These are phyloP conservation scores for Gobius niger DNA, from an alignment of 2,113 vertebrate genomes.

Conservation along the genomic window DNA sequence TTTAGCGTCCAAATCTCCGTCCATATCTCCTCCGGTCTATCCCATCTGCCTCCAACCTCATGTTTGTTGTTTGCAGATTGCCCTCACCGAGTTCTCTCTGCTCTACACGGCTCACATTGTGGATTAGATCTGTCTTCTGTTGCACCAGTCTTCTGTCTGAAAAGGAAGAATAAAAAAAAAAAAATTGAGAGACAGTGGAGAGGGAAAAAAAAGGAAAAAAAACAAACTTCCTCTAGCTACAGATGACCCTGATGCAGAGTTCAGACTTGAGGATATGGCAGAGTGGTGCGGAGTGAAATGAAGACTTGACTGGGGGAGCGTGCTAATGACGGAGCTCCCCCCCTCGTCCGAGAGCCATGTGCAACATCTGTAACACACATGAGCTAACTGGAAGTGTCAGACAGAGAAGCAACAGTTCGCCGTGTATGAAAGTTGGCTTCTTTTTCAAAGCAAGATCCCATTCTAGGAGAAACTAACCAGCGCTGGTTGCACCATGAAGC, in stretches of 20 bases:
- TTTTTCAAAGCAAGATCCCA: too few species aligned
- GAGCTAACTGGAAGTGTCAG: constrained; percentile 15
- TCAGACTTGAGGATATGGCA: constrained; percentile 66
- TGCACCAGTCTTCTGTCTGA: constrained; percentile 69
- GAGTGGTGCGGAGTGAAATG: constrained; percentile 52
- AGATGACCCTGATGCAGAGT: constrained; percentile 64
- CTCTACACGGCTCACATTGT: constrained; percentile 67
- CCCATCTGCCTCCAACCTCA: constrained; percentile 35
- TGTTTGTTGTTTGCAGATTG: constrained; percentile 23
- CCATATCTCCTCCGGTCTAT: constrained; percentile 39
- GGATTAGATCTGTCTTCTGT: constrained; percentile 70
- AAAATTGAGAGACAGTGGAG: constrained; percentile 33
- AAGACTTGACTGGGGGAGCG: constrained; percentile 58
- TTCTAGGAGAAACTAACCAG: too few species aligned
- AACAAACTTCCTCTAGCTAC: constrained; percentile 65
- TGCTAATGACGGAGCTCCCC: constrained; percentile 52
- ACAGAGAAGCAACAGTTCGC: neutral
- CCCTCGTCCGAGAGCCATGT: constrained; percentile 37
- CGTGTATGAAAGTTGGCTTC: neutral
- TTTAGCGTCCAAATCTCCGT: constrained; percentile 55
- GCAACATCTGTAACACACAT: constrained; percentile 60
- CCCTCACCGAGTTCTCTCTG: constrained; percentile 44
- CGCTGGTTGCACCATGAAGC: too few species aligned
- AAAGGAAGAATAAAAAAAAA: constrained; percentile 50
- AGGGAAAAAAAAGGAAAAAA: constrained; percentile 44